A percentile compares a stretch with the other conserved stretches of the same genome.
phyloP scores from a whole-genome alignment of 2,888 invertebrate species.

The Iphiclides podalirius region DNA sequence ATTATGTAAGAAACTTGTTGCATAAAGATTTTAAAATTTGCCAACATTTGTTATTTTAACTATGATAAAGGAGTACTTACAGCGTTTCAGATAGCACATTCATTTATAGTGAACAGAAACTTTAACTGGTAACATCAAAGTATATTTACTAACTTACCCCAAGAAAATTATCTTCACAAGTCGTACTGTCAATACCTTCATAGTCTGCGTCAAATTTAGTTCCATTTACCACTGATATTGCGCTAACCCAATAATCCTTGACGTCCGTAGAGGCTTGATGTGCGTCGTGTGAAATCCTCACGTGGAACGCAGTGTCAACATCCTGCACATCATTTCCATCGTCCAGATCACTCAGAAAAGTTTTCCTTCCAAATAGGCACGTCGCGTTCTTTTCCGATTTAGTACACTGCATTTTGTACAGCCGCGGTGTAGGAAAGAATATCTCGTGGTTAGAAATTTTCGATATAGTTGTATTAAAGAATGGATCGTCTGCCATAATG shows the following conservation, averaged over 20 bases:
- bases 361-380: conserved; percentile 48
- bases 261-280: conserved; percentile 45
- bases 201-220: conserved; percentile 48
- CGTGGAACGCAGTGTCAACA: conserved; percentile 40
- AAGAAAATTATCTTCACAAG: conserved; percentile 57
- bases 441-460: conserved; percentile 74
- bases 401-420: conserved; percentile 65
- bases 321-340: conserved; percentile 1
- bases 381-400: conserved; percentile 56
- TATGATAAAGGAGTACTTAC: too few species aligned
- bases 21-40: too few species aligned
- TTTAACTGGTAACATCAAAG: too few species aligned
- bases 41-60: too few species aligned
- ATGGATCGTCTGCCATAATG: conserved; percentile 77
- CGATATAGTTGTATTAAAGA: conserved; percentile 78
- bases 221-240: conserved; percentile 45
- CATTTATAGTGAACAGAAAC: too few species aligned
- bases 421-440: conserved; percentile 82
- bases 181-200: conserved; percentile 47
- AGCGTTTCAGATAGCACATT: too few species aligned
- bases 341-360: conserved; percentile 9
- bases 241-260: conserved; percentile 55
- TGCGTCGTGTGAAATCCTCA: conserved; percentile 56
- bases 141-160: too few species aligned
- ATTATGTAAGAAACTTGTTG: too few species aligned